A percentile compares a stretch with the other conserved stretches of the same genome.
Evolutionary conservation across 2,113 vertebrate species (phyloP).

Genomic region (Rhinogobius similis): DNA sequence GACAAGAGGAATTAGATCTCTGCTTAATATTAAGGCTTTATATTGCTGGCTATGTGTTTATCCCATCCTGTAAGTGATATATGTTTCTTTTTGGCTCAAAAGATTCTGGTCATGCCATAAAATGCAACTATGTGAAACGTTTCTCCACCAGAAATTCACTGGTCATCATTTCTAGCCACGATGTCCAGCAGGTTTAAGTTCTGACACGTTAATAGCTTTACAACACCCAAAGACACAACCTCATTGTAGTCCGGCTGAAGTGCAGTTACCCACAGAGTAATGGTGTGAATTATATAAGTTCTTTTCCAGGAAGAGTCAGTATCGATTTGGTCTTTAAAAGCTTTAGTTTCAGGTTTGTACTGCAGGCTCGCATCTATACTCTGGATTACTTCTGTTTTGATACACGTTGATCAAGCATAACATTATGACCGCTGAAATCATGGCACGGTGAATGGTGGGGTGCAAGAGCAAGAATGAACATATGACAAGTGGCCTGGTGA

Average conservation of each 20-base stretch:
- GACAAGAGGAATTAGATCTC: constrained; percentile 40
- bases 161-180: not conserved
- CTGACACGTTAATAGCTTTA: constrained; percentile 20
- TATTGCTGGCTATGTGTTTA: constrained; percentile 17
- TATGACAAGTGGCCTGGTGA: too few species aligned
- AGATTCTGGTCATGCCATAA: constrained; percentile 3
- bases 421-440: not conserved
- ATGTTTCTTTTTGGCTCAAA: constrained; percentile 5
- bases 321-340: constrained; percentile 55
- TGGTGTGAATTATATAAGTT: constrained; percentile 26
- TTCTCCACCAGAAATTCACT: too few species aligned
- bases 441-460: not conserved
- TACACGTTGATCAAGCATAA: not conserved
- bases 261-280: constrained; percentile 24
- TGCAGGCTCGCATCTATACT: constrained; percentile 11
- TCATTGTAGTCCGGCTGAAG: constrained; percentile 21
- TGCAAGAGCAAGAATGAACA: too few species aligned
- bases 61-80: constrained; percentile 2
- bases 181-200: constrained; percentile 12
- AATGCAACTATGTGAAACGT: not conserved
- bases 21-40: not conserved
- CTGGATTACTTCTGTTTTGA: constrained; percentile 28
- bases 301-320: constrained; percentile 17
- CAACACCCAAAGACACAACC: not conserved
- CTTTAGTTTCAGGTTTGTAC: constrained; percentile 21